Conservation (phyloP, 2,797 vertebrate species). For the Eulemur rubriventer region DNA sequence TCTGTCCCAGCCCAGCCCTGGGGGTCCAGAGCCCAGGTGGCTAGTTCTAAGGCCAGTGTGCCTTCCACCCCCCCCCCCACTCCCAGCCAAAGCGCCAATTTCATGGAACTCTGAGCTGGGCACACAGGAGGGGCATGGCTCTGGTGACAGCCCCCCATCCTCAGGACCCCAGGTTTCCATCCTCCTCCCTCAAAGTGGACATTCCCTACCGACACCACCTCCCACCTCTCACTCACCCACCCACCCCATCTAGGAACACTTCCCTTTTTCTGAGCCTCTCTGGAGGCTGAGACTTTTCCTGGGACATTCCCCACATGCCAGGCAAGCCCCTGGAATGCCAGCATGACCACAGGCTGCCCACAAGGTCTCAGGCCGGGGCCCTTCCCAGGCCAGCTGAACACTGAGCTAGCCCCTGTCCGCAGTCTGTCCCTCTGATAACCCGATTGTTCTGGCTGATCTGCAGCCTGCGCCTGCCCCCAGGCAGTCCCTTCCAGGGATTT, state of each 20-base stretch:
- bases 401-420: neutral
- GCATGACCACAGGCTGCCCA: conserved; percentile 64
- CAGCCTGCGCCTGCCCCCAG: neutral
- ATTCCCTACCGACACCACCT: neutral
- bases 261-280: conserved; percentile 60
- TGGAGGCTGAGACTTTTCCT: conserved; percentile 6
- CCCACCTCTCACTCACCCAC: neutral
- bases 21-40: neutral
- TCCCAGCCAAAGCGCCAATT: neutral
- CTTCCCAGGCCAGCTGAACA: neutral
- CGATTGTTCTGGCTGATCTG: neutral
- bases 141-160: neutral
- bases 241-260: neutral
- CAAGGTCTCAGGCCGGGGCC: neutral
- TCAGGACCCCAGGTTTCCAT: neutral
- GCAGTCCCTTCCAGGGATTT: neutral
- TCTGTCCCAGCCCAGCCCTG: neutral
- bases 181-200: neutral
- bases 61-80: neutral
- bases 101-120: neutral
- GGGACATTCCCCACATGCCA: conserved; percentile 76
- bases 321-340: conserved; percentile 70
- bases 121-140: neutral
- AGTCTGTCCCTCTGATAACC: neutral
- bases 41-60: neutral